Evolutionary conservation across 2,797 vertebrate species (phyloP).

Genomic region (Syngnathus rostellatus): DNA sequence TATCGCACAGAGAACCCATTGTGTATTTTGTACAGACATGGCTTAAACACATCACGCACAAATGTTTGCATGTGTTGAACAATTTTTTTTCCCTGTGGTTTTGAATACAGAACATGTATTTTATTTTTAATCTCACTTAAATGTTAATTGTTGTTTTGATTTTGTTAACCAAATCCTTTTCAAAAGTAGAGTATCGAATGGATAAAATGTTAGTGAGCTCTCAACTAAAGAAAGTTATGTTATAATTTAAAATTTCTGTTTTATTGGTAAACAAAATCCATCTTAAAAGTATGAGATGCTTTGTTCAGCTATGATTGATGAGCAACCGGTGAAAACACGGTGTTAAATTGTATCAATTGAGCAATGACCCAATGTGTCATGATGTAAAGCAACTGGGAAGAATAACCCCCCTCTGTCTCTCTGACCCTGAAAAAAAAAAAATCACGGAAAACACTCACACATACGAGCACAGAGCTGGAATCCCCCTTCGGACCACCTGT

Average conservation of each 20-base stretch:
- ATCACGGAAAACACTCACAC: slow-evolving; percentile 16
- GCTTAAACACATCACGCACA: neutral
- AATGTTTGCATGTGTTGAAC: neutral
- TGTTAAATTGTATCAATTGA: neutral
- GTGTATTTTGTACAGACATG: neutral
- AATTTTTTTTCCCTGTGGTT: neutral
- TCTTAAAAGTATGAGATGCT: neutral
- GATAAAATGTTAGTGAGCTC: neutral
- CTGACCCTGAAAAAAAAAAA: slow-evolving; percentile 20
- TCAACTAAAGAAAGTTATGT: neutral
- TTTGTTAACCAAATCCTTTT: neutral
- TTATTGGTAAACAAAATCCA: neutral
- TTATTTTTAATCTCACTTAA: neutral
- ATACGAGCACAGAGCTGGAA: slow-evolving; percentile 40
- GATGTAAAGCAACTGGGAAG: neutral
- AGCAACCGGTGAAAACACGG: neutral
- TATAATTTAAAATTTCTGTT: neutral
- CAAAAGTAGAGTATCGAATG: neutral
- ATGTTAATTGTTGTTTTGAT: neutral
- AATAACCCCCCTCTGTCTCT: neutral
- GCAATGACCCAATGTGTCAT: neutral
- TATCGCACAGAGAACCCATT: neutral
- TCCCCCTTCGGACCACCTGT: slow-evolving; percentile 65
- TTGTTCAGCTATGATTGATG: neutral
- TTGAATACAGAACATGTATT: neutral